Base-by-base conservation (phyloP, 2,888 invertebrate species). In the Trachelus iudaicus region DNA sequence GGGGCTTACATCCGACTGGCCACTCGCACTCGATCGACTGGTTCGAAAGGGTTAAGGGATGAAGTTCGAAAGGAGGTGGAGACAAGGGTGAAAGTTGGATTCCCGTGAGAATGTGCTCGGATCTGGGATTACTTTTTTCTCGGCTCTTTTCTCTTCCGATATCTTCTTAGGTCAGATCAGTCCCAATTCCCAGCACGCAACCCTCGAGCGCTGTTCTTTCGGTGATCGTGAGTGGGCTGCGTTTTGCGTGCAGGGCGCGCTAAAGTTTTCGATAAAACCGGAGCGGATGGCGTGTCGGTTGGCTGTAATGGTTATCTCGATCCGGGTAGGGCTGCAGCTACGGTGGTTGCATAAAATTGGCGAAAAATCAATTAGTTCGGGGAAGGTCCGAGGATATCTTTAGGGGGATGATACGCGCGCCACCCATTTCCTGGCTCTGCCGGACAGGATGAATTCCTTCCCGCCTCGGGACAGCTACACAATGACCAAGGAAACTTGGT, bases 311-410 rank as follows among this genome's bases (percentile, higher is more conserved):
- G 31, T 71, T 71, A 71, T 71, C 71, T 71, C 31, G 81, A 81
- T 80, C 75, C 81, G 75, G 79, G 69, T 77, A 76, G 80, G 78
- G 78, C 77, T 34, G 40, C 40, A 56, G 40, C 40, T 79, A 79
- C 74, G 80, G 79, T 77, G 79, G 75, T 78, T 78, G 88, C 84
- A 88, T 88, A 87, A 88, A 87, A 89, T 88, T 81, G 83, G 84
- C 87, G 85, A 89, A 89, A 89, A 89, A 89, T 89, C 89, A 89
- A 89, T 89, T 89, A 89, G 85, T 80, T 77, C 77, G 78, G 85
- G 89, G 87, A 89, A 88, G 85, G 75, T 73, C 80, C 84, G 85
- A 87, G 89, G 87, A 84, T 80, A 82, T 33, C 71, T 31, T 31
- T 33, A 71, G 71, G 71, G 71, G 33, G 71, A 34, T 33, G 71